Evolutionary conservation across 2,113 vertebrate species (phyloP), one percentile per base, ranked within the genome.

Genomic region (Lamprotornis superbus): DNA sequence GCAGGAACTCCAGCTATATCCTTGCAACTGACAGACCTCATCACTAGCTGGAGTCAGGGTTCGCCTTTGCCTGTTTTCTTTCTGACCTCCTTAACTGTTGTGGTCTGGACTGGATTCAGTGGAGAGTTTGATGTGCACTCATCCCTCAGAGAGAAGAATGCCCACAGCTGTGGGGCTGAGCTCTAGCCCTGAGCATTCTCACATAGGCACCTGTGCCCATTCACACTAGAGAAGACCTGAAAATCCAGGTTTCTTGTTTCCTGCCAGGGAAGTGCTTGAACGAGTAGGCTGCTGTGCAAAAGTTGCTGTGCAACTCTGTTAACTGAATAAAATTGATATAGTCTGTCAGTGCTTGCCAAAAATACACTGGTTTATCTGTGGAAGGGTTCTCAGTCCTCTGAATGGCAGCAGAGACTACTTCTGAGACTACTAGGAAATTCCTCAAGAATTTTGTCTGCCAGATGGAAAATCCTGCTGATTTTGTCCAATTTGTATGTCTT

Each of bases 131-230:
- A n/a, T 15, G 35, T 22, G 33, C 37, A 15, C 23, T 64, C 15
- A 14, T 5, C 11, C 67, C 46, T 21, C 17, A 46, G 20, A 57
- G n/a, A 46, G 27, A 84, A 24, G 47, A 79, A 49, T 50, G 18
- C 10, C 22, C 21, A 2, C 31, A 79, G 42, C 37, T 1, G 0
- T 9, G 28, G 52, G 17, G 20, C 56, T 82, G 79, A 82, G 46
- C 60, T 46, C 30, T 39, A 22, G 39, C 56, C 64, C 17, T 64
- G 70, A 67, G 68, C 33, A 5, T 55, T 69, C 8, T 27, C 28
- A 13, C 0, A 0, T 22, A 18, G 67, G 27, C 33, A 10, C 33
- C 39, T 65, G 16, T 11, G 10, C 16, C 47, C 1, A 0, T 25
- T 80, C 50, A 23, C 2, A 1, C 28, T 11, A 15, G 25, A 49